These are phyloP conservation scores for Halesus radiatus DNA, from an alignment of 1,140 invertebrate species.

Conservation along the genomic window DNA sequence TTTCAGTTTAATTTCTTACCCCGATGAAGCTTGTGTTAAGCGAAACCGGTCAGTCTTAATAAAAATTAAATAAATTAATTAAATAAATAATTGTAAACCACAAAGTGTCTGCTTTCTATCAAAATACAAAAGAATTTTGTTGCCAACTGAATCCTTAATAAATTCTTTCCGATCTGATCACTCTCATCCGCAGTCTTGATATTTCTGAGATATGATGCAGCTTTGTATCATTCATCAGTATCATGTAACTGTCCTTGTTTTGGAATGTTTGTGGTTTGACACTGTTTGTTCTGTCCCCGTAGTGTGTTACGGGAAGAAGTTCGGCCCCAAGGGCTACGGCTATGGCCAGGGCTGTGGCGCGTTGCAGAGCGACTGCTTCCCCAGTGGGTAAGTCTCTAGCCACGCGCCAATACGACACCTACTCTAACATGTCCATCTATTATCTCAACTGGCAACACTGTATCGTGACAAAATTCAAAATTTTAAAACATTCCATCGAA, in stretches of 20 bases:
- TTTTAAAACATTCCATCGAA: not conserved
- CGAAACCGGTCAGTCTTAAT: too few relatives aligned
- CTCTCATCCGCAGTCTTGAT: not conserved
- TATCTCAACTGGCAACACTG: not conserved
- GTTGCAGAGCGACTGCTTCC: conserved; percentile 86
- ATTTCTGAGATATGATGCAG: conserved; percentile 40
- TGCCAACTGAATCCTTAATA: too few relatives aligned
- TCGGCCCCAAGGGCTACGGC: conserved; percentile 94
- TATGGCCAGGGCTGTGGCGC: conserved; percentile 93
- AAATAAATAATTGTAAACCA: too few relatives aligned
- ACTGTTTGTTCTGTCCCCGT: conserved; percentile 60
- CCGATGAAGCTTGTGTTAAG: too few relatives aligned
- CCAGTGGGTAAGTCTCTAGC: conserved; percentile 76
- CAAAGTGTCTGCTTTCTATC: too few relatives aligned
- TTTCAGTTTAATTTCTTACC: too few relatives aligned
- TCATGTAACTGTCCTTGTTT: conserved; percentile 50
- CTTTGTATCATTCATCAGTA: conserved; percentile 34
- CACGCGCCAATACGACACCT: conserved; percentile 21
- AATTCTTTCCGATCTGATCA: not conserved
- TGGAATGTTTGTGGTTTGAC: conserved; percentile 53
- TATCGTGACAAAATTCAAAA: not conserved
- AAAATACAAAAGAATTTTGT: too few relatives aligned
- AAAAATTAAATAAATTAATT: too few relatives aligned
- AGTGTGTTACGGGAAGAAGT: conserved; percentile 95
- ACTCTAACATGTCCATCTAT: not conserved